Base-by-base conservation (phyloP, 2,888 invertebrate species). In the Pseudococcus longispinus region DNA sequence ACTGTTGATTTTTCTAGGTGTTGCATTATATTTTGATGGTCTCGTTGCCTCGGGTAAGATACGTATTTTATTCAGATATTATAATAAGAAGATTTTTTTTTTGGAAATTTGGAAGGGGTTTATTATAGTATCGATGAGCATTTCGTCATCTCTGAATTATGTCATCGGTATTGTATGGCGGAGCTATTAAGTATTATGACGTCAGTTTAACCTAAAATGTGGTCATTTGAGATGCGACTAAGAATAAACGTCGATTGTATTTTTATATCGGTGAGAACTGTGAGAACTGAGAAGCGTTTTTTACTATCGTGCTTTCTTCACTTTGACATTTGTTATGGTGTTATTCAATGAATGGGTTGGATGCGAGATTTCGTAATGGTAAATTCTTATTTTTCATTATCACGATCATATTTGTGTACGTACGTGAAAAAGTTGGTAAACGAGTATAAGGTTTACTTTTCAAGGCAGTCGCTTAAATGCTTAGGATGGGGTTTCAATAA, bases 11-110 rank as follows among this genome's bases (percentile, higher is more conserved):
- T 74, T 32, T 74, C 32, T 9, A 74, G 74, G 32, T 74, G 74
- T 74, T 74, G 74, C 74, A 32, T 32, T 74, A 32, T 74, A 60
- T 60, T 74, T 60, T 60, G 60, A 60, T 60, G 9, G 74, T 74
- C 32, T 20, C 18, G 20, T 15, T 74, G 74, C 74, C 74, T 74
- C 32, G 18, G 74, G 74, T 74, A 74, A 74, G 32, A 74, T 74
- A 32, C n/a, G n/a, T 74, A 5, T 20, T 65, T 32, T 32, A 32
- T 74, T 74, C 15, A 32, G 74, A 6, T 74, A 32, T 74, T 74
- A 74, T 74, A 32, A 32, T 74, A 60, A 23, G 9, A 23, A 20
- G 60, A 29, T 74, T 74, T 29, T 23, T 26, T 29, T 70, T 74
- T 74, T 32, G 74, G 29, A 32, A 74, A 74, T 11, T 60, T 32